Evolutionary conservation across 2,113 vertebrate species (phyloP).

Genomic region (Callospermophilus lateralis): DNA sequence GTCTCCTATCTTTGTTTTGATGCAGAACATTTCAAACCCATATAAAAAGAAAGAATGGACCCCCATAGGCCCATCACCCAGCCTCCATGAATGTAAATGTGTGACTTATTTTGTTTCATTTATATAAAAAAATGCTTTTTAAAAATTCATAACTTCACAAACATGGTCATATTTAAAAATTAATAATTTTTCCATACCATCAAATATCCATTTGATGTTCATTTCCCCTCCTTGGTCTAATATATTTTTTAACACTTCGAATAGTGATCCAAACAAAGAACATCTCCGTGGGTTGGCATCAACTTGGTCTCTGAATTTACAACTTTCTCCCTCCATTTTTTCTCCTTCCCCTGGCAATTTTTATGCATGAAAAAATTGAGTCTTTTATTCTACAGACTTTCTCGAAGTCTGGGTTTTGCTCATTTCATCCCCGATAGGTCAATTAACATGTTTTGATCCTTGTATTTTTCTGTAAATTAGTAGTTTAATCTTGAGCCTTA

Average conservation of each 20-base stretch:
- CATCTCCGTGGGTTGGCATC: background rate
- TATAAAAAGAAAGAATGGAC: background rate
- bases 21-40: background rate
- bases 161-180: background rate
- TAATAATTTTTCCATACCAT: background rate
- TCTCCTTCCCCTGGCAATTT: background rate
- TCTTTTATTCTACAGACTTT: background rate
- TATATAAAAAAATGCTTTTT: background rate
- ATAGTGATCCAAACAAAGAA: background rate
- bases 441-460: background rate
- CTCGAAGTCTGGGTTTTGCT: background rate
- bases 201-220: background rate
- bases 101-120: background rate
- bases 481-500: background rate
- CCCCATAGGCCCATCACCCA: background rate
- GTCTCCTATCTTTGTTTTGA: background rate
- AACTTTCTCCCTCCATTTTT: background rate
- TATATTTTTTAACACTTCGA: conserved; percentile 37
- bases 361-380: background rate
- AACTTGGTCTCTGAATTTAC: background rate
- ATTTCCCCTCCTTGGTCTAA: background rate
- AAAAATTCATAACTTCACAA: background rate
- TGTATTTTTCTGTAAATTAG: background rate
- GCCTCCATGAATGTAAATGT: background rate
- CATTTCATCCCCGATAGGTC: background rate